These are phyloP conservation scores for Acrobasis suavella DNA, from an alignment of 2,888 invertebrate species.

Conservation along the genomic window DNA sequence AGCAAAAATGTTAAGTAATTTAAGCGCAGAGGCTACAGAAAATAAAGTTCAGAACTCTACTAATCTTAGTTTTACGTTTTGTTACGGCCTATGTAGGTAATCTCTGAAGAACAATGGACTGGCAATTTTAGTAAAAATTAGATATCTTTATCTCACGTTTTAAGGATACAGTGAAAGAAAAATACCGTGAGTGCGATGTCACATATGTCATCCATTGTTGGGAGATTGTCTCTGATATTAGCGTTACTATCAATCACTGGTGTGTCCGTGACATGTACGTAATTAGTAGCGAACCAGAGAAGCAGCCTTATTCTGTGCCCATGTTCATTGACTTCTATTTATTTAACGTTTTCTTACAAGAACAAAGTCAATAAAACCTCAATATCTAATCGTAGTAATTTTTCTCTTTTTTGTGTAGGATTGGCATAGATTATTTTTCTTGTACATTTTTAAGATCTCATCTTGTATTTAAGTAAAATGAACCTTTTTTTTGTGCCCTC, in stretches of 20 bases:
- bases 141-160: constrained; percentile 19
- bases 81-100: constrained; percentile 32
- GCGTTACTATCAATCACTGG: constrained; percentile 77
- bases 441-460: constrained; percentile 21
- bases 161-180: constrained; percentile 39
- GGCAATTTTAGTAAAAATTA: constrained; percentile 21
- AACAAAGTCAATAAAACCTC: neutral
- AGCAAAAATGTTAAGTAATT: neutral
- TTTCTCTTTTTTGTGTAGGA: neutral
- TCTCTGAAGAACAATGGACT: constrained; percentile 26
- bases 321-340: neutral
- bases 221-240: constrained; percentile 72
- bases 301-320: constrained; percentile 43
- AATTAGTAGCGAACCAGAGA: constrained; percentile 66
- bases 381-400: neutral
- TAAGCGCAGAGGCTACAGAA: neutral
- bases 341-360: neutral
- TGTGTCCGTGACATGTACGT: constrained; percentile 72
- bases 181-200: constrained; percentile 53
- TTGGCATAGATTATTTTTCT: constrained; percentile 18
- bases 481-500: constrained; percentile 20
- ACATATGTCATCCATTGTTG: constrained; percentile 64
- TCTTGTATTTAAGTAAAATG: constrained; percentile 22
- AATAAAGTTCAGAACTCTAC: constrained; percentile 9
- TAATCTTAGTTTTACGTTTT: constrained; percentile 30